These are phyloP conservation scores for Battus philenor DNA, from an alignment of 1,140 invertebrate species.

Conservation along the genomic window DNA sequence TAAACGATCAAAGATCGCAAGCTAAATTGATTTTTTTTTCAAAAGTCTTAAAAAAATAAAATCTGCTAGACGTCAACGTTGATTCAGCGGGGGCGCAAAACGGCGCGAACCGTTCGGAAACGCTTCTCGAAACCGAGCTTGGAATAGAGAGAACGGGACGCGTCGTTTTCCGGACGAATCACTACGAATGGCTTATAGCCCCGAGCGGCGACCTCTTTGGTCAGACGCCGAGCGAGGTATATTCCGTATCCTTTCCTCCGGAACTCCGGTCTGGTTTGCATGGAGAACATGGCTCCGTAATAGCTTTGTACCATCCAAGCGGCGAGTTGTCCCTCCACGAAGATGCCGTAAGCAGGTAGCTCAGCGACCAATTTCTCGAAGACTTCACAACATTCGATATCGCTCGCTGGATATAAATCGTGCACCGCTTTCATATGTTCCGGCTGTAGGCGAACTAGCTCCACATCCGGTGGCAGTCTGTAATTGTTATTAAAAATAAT, in stretches of 20 bases:
- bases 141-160: slow-evolving; percentile 85
- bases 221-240: slow-evolving; percentile 80
- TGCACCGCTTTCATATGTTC: slow-evolving; percentile 88
- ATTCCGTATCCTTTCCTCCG: slow-evolving; percentile 87
- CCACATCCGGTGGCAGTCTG: slow-evolving; percentile 79
- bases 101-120: slow-evolving; percentile 85
- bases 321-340: slow-evolving; percentile 82
- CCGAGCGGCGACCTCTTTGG: slow-evolving; percentile 82
- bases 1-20: slow-evolving; percentile 74
- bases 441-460: slow-evolving; percentile 82
- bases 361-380: slow-evolving; percentile 86
- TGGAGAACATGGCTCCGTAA: slow-evolving; percentile 93
- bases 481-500: too few relatives aligned
- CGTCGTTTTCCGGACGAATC: slow-evolving; percentile 90
- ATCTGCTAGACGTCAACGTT: slow-evolving; percentile 71
- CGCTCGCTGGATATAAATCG: slow-evolving; percentile 89
- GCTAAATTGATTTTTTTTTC: slow-evolving; percentile 69
- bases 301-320: slow-evolving; percentile 93
- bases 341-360: slow-evolving; percentile 87
- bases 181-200: slow-evolving; percentile 90
- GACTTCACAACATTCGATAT: slow-evolving; percentile 88
- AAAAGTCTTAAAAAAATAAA: slow-evolving; percentile 76
- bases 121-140: slow-evolving; percentile 87
- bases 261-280: slow-evolving; percentile 89
- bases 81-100: slow-evolving; percentile 79